A percentile compares a stretch with the other conserved stretches of the same genome.
These are phyloP conservation scores for Alouatta palliata DNA, from an alignment of 2,113 vertebrate genomes.

Conservation along the genomic window DNA sequence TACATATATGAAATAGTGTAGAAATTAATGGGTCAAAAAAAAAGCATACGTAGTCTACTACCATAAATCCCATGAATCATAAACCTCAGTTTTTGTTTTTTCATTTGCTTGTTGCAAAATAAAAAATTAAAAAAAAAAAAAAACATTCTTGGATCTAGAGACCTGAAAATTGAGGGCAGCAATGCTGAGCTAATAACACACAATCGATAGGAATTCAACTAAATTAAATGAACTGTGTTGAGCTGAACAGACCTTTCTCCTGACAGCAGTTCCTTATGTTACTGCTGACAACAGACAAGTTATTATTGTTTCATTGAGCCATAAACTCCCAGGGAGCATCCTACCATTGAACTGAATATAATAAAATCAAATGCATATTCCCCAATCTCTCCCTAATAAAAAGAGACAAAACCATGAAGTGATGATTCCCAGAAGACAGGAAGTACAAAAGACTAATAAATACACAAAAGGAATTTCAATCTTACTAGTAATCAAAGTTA, in stretches of 20 bases:
- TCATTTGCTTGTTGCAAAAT: not conserved
- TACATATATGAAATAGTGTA: not conserved
- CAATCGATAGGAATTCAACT: accelerated
- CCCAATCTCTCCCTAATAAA: not conserved
- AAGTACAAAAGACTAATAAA: not conserved
- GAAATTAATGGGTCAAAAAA: not conserved
- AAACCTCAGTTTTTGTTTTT: not conserved
- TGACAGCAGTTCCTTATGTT: not conserved
- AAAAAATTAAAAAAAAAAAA: not conserved
- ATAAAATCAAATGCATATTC: not conserved
- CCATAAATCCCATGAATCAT: not conserved
- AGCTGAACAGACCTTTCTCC: not conserved
- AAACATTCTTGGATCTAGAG: not conserved
- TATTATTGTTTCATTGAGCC: not conserved
- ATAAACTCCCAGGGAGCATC: not conserved
- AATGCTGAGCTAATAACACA: not conserved
- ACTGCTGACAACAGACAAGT: accelerated
- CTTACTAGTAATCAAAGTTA: not conserved
- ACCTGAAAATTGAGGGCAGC: not conserved
- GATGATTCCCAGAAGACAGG: not conserved
- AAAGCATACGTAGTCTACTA: not conserved
- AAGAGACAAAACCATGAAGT: not conserved
- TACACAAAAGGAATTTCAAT: conserved; percentile 15
- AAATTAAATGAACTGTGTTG: accelerated
- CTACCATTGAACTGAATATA: not conserved